Evolutionary conservation across 2,797 vertebrate species (phyloP), one percentile per base, ranked within the genome.

Genomic region (Lepilemur ruficaudatus): DNA sequence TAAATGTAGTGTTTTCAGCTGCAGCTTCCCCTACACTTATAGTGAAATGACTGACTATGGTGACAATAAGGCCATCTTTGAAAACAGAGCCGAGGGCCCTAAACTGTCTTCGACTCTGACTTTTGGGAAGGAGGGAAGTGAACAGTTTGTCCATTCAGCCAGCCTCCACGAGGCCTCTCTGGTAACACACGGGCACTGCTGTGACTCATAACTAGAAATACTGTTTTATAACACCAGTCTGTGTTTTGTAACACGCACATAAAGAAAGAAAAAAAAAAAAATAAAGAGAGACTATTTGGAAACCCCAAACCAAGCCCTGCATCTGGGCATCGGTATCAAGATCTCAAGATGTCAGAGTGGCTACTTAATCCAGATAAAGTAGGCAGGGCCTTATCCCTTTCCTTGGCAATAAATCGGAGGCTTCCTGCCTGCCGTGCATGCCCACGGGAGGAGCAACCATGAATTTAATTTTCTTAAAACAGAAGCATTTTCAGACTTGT

Each of bases 401-500:
- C 48, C 67, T 95, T 86, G 84, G 78, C 69, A 79, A 79, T 86
- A 93, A 72, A 46, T 59, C n/a, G 30, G 65, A 85, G 89, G 86
- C 89, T 97, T 81, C 84, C 83, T 81, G 89, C 63, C 65, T 69
- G 81, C 69, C 84, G 52, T 55, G 79, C 70, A 76, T 94, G 93
- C 76, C 93, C 94, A 94, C 22, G 73, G 85, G 80, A 94, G 83
- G 84, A 90, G 69, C 22, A 73, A 81, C 43, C 81, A 87, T 63
- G 96, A 97, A 89, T 96, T 95, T 82, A 70, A 95, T 97, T 97
- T 97, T 94, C 95, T 97, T 97, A 96, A 97, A 97, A 98, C 97
- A 98, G 97, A 97, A 98, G 97, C 97, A 97, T 97, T 97, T 98
- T 97, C 97, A 97, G 97, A 97, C 97, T 97, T 97, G 96, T 94